Conservation (phyloP, 2,797 vertebrate genomes). For the Denticeps clupeoides region DNA sequence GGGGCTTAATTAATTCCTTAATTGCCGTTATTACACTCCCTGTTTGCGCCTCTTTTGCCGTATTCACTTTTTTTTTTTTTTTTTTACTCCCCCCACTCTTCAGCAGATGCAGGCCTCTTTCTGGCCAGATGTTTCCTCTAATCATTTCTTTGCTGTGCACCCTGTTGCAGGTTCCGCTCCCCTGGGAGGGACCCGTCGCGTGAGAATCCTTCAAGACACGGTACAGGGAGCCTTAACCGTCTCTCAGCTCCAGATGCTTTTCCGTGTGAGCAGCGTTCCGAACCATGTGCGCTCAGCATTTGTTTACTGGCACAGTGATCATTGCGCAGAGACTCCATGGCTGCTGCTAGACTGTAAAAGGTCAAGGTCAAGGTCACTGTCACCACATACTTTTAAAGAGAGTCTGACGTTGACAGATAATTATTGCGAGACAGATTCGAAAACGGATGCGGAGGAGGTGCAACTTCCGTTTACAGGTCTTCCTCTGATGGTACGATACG, state of each 20-base stretch:
- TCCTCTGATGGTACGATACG: no score
- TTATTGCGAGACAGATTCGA: no score
- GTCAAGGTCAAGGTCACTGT: no score
- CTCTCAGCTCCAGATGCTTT: conserved; percentile 34
- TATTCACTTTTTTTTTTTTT: conserved; percentile 13
- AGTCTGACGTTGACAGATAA: no score
- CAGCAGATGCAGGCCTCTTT: conserved; percentile 19
- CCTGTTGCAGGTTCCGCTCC: conserved; percentile 16
- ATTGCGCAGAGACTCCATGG: conserved; percentile 27
- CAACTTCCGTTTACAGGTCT: no score
- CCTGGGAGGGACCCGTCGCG: conserved; percentile 14
- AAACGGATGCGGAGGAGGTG: not conserved
- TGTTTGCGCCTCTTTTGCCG: no score
- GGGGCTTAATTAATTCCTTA: conserved; percentile 32
- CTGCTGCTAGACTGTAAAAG: conserved; percentile 15
- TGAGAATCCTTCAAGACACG: conserved; percentile 15
- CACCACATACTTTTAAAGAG: no score
- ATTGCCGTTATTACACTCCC: conserved; percentile 33
- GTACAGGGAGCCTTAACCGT: conserved; percentile 18
- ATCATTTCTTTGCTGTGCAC: conserved; percentile 18
- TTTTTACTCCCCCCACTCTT: conserved; percentile 10
- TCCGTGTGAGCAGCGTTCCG: conserved; percentile 27
- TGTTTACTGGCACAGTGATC: conserved; percentile 41
- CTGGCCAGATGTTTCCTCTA: conserved; percentile 29
- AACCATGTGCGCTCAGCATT: conserved; percentile 29